These are phyloP conservation scores for Cephus runcator DNA, from an alignment of 2,888 invertebrate species.

Conservation along the genomic window DNA sequence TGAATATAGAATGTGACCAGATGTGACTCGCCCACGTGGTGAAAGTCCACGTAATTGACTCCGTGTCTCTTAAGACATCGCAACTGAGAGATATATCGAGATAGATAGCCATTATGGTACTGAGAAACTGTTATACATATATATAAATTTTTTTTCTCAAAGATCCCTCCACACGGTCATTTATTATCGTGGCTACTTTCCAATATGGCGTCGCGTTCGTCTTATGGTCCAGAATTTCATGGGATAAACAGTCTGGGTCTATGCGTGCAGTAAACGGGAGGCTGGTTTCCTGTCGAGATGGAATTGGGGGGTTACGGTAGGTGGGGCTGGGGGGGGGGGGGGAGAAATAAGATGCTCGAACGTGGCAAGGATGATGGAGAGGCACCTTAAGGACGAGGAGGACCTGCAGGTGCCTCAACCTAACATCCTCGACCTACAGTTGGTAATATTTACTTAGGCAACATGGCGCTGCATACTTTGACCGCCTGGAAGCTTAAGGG, in stretches of 20 bases:
- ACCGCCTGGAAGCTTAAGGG: background rate
- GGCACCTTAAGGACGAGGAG: background rate
- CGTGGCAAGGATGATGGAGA: background rate
- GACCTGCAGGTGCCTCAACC: conserved; percentile 10
- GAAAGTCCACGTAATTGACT: conserved; percentile 63
- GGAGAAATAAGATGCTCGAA: background rate
- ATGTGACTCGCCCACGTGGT: conserved; percentile 59
- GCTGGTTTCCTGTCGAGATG: background rate
- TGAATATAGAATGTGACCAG: conserved; percentile 37
- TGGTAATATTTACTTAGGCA: conserved; percentile 21
- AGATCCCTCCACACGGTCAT: background rate
- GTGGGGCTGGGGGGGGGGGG: background rate
- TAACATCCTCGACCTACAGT: conserved; percentile 10
- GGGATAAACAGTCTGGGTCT: background rate
- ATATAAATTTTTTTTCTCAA: background rate
- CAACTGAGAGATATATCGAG: background rate
- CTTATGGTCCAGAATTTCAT: background rate
- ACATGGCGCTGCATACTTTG: conserved; percentile 11
- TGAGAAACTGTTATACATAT: background rate
- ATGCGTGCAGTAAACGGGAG: background rate
- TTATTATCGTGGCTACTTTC: background rate
- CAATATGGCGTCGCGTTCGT: background rate
- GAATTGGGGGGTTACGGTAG: background rate
- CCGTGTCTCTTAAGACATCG: conserved; percentile 37
- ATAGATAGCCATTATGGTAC: background rate